Evolutionary conservation across 2,888 invertebrate genomes (phyloP).

Genomic region (Morpho deidamia): DNA sequence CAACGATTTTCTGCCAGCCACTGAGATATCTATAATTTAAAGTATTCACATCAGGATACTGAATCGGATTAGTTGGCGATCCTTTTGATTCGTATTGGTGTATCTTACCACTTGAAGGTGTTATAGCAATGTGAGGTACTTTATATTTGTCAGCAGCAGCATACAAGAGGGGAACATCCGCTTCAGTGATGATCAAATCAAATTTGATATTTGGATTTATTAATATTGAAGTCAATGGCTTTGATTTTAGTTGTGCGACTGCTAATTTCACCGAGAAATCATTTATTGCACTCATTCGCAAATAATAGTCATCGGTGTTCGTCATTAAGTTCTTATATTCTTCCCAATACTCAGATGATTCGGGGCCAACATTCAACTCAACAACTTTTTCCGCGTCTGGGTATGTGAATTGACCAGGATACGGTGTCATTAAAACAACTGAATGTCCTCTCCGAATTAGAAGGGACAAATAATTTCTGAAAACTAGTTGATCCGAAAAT

Average conservation of each 20-base stretch:
- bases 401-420: conserved; percentile 55
- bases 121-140: conserved; percentile 73
- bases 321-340: conserved; percentile 51
- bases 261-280: conserved; percentile 54
- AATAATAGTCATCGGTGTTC: conserved; percentile 56
- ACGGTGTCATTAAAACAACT: conserved; percentile 63
- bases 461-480: conserved; percentile 54
- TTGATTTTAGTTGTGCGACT: conserved; percentile 58
- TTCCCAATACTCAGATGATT: conserved; percentile 55
- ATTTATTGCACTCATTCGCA: conserved; percentile 45
- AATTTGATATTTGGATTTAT: conserved; percentile 66
- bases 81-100: conserved; percentile 73
- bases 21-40: conserved; percentile 57
- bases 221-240: conserved; percentile 56
- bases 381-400: conserved; percentile 54
- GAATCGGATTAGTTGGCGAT: conserved; percentile 68
- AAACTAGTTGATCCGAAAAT: conserved; percentile 60
- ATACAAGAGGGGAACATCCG: conserved; percentile 66
- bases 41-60: conserved; percentile 70
- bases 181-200: conserved; percentile 77
- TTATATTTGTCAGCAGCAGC: conserved; percentile 74
- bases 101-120: conserved; percentile 65
- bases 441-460: conserved; percentile 54
- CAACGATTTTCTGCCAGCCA: conserved; percentile 53
- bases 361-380: conserved; percentile 57